Percentiles rank a stretch among this genome's conserved stretches.
Conservation (phyloP, 2,113 vertebrate genomes). For the Rhinopomastus cyanomelas region DNA sequence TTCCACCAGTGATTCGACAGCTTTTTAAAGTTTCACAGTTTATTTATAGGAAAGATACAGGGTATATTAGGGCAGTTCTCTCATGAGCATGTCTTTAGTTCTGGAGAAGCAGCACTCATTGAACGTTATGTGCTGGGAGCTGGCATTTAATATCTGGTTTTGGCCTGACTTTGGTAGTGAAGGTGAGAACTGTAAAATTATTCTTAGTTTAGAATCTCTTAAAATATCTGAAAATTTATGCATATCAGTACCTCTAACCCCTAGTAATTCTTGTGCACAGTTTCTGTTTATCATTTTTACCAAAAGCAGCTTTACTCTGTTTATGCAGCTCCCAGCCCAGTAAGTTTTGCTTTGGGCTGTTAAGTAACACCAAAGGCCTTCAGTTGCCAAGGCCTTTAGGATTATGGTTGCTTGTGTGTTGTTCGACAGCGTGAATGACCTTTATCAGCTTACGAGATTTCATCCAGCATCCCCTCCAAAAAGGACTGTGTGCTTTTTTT, state of each 20-base stretch:
- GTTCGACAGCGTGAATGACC: background rate
- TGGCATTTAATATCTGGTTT: background rate
- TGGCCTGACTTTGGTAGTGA: background rate
- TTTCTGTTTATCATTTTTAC: background rate
- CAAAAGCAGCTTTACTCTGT: background rate
- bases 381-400: background rate
- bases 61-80: rapidly evolving
- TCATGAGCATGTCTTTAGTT: rapidly evolving
- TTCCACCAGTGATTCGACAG: too few relatives aligned
- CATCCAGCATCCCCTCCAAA: background rate
- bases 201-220: background rate
- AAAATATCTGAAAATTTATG: background rate
- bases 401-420: background rate
- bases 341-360: background rate
- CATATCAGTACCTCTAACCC: background rate
- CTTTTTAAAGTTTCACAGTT: background rate
- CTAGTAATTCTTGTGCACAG: background rate
- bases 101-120: background rate
- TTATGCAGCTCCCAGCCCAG: background rate
- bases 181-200: background rate
- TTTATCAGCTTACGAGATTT: background rate
- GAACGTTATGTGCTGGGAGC: background rate
- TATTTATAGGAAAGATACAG: background rate
- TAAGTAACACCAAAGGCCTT: background rate
- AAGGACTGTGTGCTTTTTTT: background rate